Evolutionary conservation across 2,888 invertebrate species (phyloP), one percentile per base, ranked within the genome.

Genomic region (Diplazon laetatorius): DNA sequence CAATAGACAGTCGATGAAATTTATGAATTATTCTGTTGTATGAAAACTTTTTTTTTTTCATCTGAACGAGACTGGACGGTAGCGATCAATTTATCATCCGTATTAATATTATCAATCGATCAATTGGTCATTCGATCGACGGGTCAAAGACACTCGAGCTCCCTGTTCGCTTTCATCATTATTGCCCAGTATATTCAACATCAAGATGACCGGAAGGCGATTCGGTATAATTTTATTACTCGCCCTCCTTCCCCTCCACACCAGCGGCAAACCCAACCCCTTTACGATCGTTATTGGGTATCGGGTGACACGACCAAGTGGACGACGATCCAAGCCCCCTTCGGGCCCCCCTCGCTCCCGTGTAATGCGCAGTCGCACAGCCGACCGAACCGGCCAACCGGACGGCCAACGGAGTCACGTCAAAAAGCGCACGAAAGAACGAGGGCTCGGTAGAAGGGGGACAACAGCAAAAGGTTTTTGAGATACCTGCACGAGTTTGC

Each of bases 131-230:
- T 72, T 68, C 71, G 48, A 48, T 8, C 25, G 25, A 48, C 48
- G 4, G 63, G 75, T 78, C 78, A 75, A 78, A 76, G 69, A 70
- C 77, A 78, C 78, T 63, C n/a, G 22, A 52, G 59, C 52, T 72
- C 37, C 22, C 20, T 65, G n/a, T n/a, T n/a, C 25, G 60, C 65
- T 63, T 69, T 50, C 35, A 71, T 79, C 75, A 72, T 79, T 69
- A 76, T 76, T 68, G 65, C 71, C 66, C 6, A 30, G 4, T 70
- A 46, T 62, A 63, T 59, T 35, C 63, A 71, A 71, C 74, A 69
- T 76, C 44, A 50, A 42, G 69, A 82, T 78, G 77, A 80, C 82
- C 82, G 82, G 82, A 82, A 80, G 80, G 74, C 79, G 50, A 76
- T 20, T 74, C 62, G 69, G 80, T 76, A 75, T 71, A 80, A 80